These are phyloP conservation scores for Bellardia pandia DNA, from an alignment of 2,888 invertebrate genomes.

Conservation along the genomic window DNA sequence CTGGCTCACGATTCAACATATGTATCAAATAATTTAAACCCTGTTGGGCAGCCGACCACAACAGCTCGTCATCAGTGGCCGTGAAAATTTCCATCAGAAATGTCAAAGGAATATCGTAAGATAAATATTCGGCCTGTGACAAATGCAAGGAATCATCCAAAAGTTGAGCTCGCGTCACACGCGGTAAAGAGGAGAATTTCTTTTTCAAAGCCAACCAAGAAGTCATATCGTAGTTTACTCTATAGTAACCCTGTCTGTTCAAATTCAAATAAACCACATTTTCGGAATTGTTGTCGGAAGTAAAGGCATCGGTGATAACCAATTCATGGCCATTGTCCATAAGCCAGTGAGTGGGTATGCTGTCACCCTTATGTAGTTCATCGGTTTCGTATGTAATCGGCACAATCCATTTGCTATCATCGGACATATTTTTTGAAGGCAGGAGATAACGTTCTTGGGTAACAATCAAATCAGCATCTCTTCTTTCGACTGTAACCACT, in stretches of 20 bases:
- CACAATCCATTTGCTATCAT: conserved; percentile 82
- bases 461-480: conserved; percentile 80
- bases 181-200: conserved; percentile 86
- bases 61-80: conserved; percentile 85
- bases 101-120: conserved; percentile 86
- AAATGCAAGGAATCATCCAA: conserved; percentile 88
- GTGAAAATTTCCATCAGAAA: conserved; percentile 85
- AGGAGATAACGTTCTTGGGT: conserved; percentile 82
- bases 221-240: conserved; percentile 87
- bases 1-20: conserved; percentile 86
- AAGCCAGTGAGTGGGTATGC: conserved; percentile 83
- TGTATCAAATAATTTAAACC: conserved; percentile 86
- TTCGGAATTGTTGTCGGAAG: conserved; percentile 77
- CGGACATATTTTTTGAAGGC: conserved; percentile 79
- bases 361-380: conserved; percentile 79
- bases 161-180: conserved; percentile 88
- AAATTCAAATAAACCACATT: conserved; percentile 84
- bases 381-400: conserved; percentile 83
- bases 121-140: conserved; percentile 86
- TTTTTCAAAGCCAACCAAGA: conserved; percentile 87
- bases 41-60: conserved; percentile 86
- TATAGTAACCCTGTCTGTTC: conserved; percentile 86
- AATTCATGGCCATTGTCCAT: conserved; percentile 79
- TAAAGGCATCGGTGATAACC: conserved; percentile 80
- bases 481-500: conserved; percentile 85